A percentile compares a stretch with the other conserved stretches of the same genome.
phyloP scores from a whole-genome alignment of 2,113 vertebrate species.

The Axis porcinus region DNA sequence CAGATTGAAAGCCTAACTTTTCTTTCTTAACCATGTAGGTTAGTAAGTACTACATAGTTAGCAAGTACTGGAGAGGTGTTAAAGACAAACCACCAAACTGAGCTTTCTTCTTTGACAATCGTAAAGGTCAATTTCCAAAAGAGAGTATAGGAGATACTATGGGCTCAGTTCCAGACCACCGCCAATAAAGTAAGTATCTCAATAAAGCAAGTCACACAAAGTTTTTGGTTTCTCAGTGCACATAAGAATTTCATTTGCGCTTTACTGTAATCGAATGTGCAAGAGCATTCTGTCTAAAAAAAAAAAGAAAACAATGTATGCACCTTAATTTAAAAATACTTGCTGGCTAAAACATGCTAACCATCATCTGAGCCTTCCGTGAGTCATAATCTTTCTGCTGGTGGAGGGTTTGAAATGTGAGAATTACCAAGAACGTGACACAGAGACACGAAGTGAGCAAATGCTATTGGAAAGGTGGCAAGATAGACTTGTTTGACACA shows the following conservation, averaged over 20 bases:
- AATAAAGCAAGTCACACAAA: not conserved
- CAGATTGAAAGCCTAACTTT: not conserved
- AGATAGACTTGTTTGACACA: not conserved
- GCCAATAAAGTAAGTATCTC: not conserved
- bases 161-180: not conserved
- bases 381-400: not conserved
- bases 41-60: not conserved
- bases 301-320: not conserved
- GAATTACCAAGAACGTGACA: not conserved
- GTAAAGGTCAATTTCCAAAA: not conserved
- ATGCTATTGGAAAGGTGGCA: not conserved
- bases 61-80: not conserved
- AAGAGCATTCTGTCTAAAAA: not conserved
- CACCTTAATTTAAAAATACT: not conserved
- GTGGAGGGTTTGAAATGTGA: not conserved
- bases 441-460: not conserved
- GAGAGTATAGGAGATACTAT: not conserved
- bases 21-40: not conserved
- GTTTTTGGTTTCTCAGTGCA: not conserved
- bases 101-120: not conserved
- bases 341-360: not conserved
- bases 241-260: not conserved
- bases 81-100: not conserved
- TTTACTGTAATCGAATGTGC: not conserved
- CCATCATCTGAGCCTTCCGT: not conserved